A percentile compares a stretch with the other conserved stretches of the same genome.
Conservation (phyloP, 1,140 invertebrate species). For the Hestina assimilis region DNA sequence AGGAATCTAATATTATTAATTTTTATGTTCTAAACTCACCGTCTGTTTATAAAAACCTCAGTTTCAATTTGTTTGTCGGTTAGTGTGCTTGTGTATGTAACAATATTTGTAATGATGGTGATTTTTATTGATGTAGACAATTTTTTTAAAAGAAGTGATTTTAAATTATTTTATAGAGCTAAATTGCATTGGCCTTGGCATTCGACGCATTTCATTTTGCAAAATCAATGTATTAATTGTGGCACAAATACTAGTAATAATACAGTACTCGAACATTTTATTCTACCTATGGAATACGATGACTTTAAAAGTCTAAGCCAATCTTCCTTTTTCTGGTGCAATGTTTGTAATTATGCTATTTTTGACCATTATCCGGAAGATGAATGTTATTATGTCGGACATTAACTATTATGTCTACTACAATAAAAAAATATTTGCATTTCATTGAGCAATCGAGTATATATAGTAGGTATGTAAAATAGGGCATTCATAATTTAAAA, state of each 20-base stretch:
- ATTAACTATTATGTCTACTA: constrained; percentile 5
- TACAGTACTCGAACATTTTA: constrained; percentile 9
- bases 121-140: constrained; percentile 10
- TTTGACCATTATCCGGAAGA: constrained; percentile 23
- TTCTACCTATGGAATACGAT: constrained; percentile 10
- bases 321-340: constrained; percentile 23
- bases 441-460: too few species aligned
- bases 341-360: constrained; percentile 20
- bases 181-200: constrained; percentile 6
- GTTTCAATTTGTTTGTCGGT: not conserved
- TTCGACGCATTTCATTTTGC: constrained; percentile 10
- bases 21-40: too few species aligned
- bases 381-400: constrained; percentile 16
- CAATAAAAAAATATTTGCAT: constrained; percentile 2
- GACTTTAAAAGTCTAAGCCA: constrained; percentile 9
- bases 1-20: too few species aligned
- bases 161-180: constrained; percentile 5
- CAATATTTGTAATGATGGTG: constrained; percentile 13
- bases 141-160: constrained; percentile 22
- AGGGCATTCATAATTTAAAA: not conserved
- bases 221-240: constrained; percentile 12
- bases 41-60: too few species aligned
- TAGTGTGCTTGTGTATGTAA: not conserved
- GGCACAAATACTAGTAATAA: constrained; percentile 7
- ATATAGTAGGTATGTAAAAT: not conserved